phyloP scores from a whole-genome alignment of 2,797 vertebrate species.

The Chromis chromis region DNA sequence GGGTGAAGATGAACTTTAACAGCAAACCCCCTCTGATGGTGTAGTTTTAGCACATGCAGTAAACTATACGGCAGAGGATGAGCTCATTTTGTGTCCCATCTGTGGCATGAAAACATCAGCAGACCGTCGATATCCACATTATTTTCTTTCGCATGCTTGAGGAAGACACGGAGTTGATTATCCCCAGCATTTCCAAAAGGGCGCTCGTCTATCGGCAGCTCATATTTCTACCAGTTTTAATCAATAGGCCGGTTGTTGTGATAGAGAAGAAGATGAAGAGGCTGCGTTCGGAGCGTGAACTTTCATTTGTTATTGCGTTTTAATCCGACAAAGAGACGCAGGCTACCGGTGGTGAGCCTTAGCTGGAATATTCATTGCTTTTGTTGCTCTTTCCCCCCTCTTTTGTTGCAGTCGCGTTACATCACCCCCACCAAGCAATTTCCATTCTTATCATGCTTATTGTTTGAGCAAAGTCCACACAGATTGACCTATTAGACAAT shows the following conservation, averaged over 20 bases:
- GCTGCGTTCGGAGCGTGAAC: not conserved
- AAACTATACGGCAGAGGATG: too few species aligned
- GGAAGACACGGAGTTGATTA: not conserved
- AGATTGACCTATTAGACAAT: slow-evolving; percentile 47
- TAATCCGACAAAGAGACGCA: slow-evolving; percentile 29
- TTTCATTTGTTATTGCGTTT: slow-evolving; percentile 22
- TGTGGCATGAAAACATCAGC: not conserved
- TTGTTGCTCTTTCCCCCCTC: slow-evolving; percentile 46
- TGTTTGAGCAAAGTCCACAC: slow-evolving; percentile 40
- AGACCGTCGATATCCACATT: not conserved
- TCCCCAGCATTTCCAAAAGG: not conserved
- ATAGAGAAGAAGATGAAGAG: slow-evolving; percentile 3
- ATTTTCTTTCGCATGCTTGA: not conserved
- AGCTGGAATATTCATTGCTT: slow-evolving; percentile 42
- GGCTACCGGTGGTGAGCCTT: slow-evolving; percentile 17
- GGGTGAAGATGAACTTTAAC: slow-evolving; percentile 38
- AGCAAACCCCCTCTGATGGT: not conserved
- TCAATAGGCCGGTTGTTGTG: slow-evolving; percentile 21
- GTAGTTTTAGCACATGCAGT: not conserved
- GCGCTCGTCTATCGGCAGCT: slow-evolving; percentile 8
- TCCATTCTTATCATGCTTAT: slow-evolving; percentile 55
- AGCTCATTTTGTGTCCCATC: slow-evolving; percentile 6
- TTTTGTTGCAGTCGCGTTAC: slow-evolving; percentile 68
- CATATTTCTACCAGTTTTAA: slow-evolving; percentile 11
- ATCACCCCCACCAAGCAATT: slow-evolving; percentile 59